Conservation (phyloP, 2,113 vertebrate species). For the Morone saxatilis region DNA sequence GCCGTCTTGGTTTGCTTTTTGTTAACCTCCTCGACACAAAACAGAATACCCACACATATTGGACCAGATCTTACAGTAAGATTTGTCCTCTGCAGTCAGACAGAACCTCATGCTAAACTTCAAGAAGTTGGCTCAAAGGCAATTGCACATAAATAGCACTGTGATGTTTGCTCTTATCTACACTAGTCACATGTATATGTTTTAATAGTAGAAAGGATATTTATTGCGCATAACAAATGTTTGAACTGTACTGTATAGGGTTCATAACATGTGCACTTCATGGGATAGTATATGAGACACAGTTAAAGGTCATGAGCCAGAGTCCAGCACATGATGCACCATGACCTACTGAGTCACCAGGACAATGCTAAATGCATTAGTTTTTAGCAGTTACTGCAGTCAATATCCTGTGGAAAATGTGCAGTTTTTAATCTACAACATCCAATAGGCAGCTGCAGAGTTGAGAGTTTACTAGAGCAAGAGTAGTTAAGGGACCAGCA, state of each 20-base stretch:
- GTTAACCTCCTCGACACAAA: constrained; percentile 21
- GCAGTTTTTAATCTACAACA: background rate
- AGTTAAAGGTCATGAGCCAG: constrained; percentile 21
- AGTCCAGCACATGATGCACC: constrained; percentile 26
- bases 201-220: constrained; percentile 7
- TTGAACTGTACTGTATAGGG: constrained; percentile 14
- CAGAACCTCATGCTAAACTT: background rate
- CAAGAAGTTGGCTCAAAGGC: background rate
- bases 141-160: background rate
- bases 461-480: background rate
- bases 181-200: constrained; percentile 16
- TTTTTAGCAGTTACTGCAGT: background rate
- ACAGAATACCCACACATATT: constrained; percentile 11
- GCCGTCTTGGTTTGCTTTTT: constrained; percentile 38
- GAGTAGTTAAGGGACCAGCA: background rate
- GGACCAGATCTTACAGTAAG: background rate
- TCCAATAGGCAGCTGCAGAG: background rate
- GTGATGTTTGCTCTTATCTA: background rate
- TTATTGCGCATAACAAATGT: constrained; percentile 32
- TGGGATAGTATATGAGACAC: background rate
- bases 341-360: constrained; percentile 5
- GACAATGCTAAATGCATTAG: constrained; percentile 11
- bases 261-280: constrained; percentile 10
- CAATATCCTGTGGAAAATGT: constrained; percentile 35
- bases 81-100: constrained; percentile 3